phyloP scores from a whole-genome alignment of 1,140 invertebrate species.

The Hormaphis cornu region DNA sequence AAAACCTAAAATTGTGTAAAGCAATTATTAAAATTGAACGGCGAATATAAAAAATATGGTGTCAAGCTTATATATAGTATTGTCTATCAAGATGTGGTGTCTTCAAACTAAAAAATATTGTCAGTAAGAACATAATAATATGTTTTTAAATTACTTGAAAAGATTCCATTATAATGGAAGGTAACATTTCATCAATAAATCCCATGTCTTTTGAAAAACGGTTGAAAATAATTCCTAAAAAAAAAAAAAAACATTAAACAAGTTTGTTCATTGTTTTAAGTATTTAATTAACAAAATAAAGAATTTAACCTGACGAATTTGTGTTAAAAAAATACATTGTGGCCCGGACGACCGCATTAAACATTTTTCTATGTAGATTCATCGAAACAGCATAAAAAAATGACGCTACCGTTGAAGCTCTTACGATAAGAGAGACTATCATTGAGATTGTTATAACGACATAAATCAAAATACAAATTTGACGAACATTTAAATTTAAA shows the following conservation, averaged over 20 bases:
- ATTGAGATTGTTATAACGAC: constrained; percentile 52
- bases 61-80: no score
- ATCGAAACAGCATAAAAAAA: constrained; percentile 70
- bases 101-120: no score
- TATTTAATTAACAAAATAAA: no score
- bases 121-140: no score
- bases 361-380: constrained; percentile 74
- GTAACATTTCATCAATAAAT: constrained; percentile 74
- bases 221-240: constrained; percentile 57
- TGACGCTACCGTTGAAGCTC: constrained; percentile 63
- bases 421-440: constrained; percentile 50
- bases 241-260: no score
- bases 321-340: constrained; percentile 84
- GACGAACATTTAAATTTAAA: constrained; percentile 15
- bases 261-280: no score
- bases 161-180: constrained; percentile 65
- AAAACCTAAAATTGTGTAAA: no score
- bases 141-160: constrained; percentile 46
- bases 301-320: constrained; percentile 53
- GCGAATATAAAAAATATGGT: no score
- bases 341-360: constrained; percentile 64
- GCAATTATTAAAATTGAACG: no score
- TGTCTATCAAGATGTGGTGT: no score
- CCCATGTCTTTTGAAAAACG: constrained; percentile 70
- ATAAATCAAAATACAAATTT: constrained; percentile 52